These are phyloP conservation scores for Philereme transversata DNA, from an alignment of 2,888 invertebrate species.

Conservation along the genomic window DNA sequence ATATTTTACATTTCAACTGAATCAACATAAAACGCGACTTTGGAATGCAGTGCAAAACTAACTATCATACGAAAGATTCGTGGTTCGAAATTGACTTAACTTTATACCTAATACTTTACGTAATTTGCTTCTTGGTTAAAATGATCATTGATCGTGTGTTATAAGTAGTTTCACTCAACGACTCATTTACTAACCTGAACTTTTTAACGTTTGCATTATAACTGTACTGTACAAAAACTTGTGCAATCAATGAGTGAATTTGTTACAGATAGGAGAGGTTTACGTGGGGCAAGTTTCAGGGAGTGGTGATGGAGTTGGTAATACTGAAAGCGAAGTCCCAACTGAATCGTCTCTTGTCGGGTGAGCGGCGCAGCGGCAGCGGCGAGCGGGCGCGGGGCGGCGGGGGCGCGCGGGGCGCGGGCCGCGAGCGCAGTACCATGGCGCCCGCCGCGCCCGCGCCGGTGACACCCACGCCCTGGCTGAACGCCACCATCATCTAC, in stretches of 20 bases:
- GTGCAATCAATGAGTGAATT: conserved; percentile 5
- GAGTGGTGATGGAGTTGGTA: conserved; percentile 85
- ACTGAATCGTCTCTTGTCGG: conserved; percentile 84
- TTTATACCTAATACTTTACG: no score
- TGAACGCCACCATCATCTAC: conserved; percentile 82
- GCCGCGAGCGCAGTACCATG: conserved; percentile 67
- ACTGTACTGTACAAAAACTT: no score
- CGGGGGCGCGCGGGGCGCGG: conserved; percentile 43
- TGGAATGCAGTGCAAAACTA: no score
- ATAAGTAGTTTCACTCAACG: no score
- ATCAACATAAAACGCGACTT: no score
- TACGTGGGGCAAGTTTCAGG: conserved; percentile 57
- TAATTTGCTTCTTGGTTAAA: no score
- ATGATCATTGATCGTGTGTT: no score
- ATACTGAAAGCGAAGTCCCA: conserved; percentile 85
- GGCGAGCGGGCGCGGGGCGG: conserved; percentile 58
- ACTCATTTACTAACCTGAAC: no score
- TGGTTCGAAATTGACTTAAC: no score
- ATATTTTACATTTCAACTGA: no score
- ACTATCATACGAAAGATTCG: no score
- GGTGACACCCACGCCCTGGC: conserved; percentile 76
- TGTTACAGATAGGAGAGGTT: conserved; percentile 54
- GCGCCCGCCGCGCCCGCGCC: conserved; percentile 76
- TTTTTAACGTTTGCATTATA: no score
- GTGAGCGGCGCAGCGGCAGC: conserved; percentile 58